Base-by-base conservation (phyloP, 2,888 invertebrate genomes). In the Andrena dorsata region DNA sequence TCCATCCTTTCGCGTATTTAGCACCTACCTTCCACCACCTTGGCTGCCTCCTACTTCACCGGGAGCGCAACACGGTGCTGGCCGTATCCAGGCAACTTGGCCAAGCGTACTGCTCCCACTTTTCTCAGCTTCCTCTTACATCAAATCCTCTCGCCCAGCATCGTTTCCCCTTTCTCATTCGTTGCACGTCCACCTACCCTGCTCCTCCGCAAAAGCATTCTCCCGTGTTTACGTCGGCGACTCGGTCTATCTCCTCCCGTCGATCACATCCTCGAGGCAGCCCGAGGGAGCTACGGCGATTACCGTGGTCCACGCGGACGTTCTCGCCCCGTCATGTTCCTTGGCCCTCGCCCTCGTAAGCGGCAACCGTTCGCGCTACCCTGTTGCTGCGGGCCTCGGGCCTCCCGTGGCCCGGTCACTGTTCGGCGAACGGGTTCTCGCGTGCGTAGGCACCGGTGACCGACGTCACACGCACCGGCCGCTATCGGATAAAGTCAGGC, bases 21-120 rank as follows among this genome's bases (percentile, higher is more conserved):
- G 74, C 84, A 87, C 87, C 87, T 78, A 79, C 86, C 80, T 83
- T 78, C 85, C 88, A 73, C 77, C 80, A 58, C 80, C 80, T 83
- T 79, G 68, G 64, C 79, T 80, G 77, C 79, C 85, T 80, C 89
- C 89, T 82, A 83, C 87, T 89, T 87, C 78, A 80, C 10, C 76
- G 82, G 82, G 83, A 86, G 86, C 89, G 86, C 89, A 89, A 88
- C 89, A 89, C 89, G 89, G 88, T 87, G 88, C 84, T 85, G 80
- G 80, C 83, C 85, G 86, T 85, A 84, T 85, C 88, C 84, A 86
- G 88, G 89, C 88, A 87, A 88, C 88, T 89, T 82, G 82, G 84
- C 82, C 74, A 84, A 88, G 84, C 84, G 84, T 85, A 83, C 81
- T 83, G 84, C 89, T 85, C 82, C 81, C 82, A 87, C 83, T 88